Base-by-base conservation (phyloP, 2,113 vertebrate species). In the Entelurus aequoreus region DNA sequence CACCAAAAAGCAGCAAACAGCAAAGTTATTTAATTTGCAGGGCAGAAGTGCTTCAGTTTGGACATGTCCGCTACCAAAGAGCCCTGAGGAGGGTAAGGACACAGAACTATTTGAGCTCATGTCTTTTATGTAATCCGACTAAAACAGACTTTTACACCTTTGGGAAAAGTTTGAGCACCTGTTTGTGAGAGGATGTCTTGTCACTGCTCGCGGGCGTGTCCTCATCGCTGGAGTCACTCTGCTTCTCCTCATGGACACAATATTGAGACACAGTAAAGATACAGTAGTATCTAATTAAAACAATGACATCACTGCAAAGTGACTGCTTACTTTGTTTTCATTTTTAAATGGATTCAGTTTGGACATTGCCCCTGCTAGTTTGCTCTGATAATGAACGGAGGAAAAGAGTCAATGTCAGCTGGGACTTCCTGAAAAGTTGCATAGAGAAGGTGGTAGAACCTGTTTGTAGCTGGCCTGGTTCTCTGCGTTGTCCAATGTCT, bases 321-420 rank as follows among this genome's bases (percentile, higher is more conserved):
- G 16, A 28, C 16, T 12, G 28, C 11, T 65, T 51, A 85, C 79
- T 66, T 71, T 83, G 36, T 76, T 62, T 40, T 63, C 78, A 38
- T 62, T 21, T 64, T 53, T 65, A 48, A 86, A 84, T 1, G 72
- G 82, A 69, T 84, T 87, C 48, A 83, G 64, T 51, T 79, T 84
- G 0, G 63, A 77, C 74, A 84, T 80, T 0, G 72, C 82, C 1
- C 13, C 82, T 0, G 69, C 11, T 36, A 84, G 56, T 69, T 42
- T 86, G 65, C 47, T 81, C 80, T 87, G 65, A 67, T 28, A 4
- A 62, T 5, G 2, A 28, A 28, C 3, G 40, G 19, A 35, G 63
- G 0, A 71, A 46, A 71, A 19, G 9, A 35, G 15, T 2, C 2
- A 6, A 37, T 6, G 8, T n/a, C 11, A 54, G 2, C 1, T 5